phyloP scores from a whole-genome alignment of 2,113 vertebrate genomes.

The Podarcis muralis region DNA sequence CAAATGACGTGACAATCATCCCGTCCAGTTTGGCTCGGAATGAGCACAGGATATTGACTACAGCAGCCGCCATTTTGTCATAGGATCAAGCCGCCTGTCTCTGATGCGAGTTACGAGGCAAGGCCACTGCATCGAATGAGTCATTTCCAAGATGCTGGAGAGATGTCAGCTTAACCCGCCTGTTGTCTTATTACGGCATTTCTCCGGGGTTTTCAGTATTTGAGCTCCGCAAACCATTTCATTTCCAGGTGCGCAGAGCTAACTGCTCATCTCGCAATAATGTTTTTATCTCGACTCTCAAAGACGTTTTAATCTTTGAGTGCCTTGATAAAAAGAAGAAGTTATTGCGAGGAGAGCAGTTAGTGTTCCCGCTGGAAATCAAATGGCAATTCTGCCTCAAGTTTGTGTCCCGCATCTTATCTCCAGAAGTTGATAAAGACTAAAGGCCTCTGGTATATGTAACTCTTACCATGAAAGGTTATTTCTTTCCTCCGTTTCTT shows the following conservation, averaged over 20 bases:
- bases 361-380: slow-evolving; percentile 54
- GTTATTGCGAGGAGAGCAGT: slow-evolving; percentile 36
- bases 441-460: slow-evolving; percentile 50
- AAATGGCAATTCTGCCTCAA: slow-evolving; percentile 49
- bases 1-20: not conserved
- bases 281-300: slow-evolving; percentile 36
- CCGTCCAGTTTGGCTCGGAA: not conserved
- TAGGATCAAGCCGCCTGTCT: not conserved
- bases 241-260: not conserved
- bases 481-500: not conserved
- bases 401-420: not conserved
- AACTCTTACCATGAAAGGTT: slow-evolving; percentile 41
- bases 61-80: not conserved
- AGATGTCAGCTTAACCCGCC: slow-evolving; percentile 36
- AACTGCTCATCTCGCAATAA: slow-evolving; percentile 28
- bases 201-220: slow-evolving; percentile 35
- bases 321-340: slow-evolving; percentile 34
- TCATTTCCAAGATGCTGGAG: slow-evolving; percentile 13
- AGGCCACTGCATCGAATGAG: not conserved
- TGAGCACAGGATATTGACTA: not conserved
- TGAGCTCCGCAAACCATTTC: not conserved
- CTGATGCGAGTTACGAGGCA: not conserved
- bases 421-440: slow-evolving; percentile 53
- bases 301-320: slow-evolving; percentile 44
- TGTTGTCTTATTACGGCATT: slow-evolving; percentile 25